Evolutionary conservation across 2,888 invertebrate species (phyloP).

Genomic region (Orthosia cruda): DNA sequence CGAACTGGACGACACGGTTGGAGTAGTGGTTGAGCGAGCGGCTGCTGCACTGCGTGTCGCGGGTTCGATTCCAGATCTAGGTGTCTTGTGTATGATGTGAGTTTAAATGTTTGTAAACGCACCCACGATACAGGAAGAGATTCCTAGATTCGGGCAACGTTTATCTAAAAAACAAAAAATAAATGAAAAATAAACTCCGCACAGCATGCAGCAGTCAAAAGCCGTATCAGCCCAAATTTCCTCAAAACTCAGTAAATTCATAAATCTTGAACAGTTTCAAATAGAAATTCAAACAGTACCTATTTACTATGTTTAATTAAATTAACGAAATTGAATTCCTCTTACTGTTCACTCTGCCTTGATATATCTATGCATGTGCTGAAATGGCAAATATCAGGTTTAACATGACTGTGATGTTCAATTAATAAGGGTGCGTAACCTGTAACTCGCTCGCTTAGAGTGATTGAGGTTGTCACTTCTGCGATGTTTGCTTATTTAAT

Average conservation of each 20-base stretch:
- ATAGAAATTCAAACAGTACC: conserved; percentile 7
- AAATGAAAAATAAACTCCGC: no score
- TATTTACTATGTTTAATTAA: conserved; percentile 2
- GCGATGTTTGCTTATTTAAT: conserved; percentile 9
- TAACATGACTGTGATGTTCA: conserved; percentile 5
- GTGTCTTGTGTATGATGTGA: no score
- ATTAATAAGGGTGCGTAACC: conserved; percentile 6
- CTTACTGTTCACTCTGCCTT: conserved; percentile 2
- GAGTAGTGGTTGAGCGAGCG: no score
- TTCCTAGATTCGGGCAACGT: no score
- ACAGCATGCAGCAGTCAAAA: no score
- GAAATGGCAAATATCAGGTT: conserved; percentile 7
- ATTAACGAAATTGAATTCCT: neutral
- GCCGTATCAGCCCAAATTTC: no score
- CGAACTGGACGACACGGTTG: no score
- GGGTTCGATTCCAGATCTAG: no score
- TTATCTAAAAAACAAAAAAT: no score
- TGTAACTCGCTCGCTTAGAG: conserved; percentile 7
- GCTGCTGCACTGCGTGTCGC: no score
- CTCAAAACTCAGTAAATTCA: neutral
- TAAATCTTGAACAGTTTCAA: neutral
- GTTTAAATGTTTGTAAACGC: no score
- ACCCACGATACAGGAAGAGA: no score
- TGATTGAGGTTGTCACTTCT: conserved; percentile 3
- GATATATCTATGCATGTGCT: neutral